Evolutionary conservation across 2,113 vertebrate species (phyloP).

Genomic region (Egretta garzetta): DNA sequence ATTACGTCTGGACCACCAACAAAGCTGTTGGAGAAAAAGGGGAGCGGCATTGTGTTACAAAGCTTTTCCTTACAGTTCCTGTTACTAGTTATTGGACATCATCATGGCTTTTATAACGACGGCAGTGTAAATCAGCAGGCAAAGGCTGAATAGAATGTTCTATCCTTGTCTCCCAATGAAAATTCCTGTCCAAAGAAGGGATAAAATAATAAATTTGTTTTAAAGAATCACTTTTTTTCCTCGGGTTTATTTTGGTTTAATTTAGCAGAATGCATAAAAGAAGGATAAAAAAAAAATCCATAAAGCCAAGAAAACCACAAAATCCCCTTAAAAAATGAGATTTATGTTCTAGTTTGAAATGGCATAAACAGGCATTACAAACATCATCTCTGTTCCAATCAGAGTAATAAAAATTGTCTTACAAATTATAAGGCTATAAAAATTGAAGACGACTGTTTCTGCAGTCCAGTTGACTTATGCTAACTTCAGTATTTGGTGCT

Average conservation of each 20-base stretch:
- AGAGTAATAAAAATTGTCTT: slow-evolving; percentile 4
- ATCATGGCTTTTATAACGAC: slow-evolving; percentile 20
- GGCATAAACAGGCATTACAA: slow-evolving; percentile 30
- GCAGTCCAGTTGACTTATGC: neutral
- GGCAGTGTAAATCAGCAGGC: slow-evolving; percentile 47
- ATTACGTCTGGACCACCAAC: slow-evolving; percentile 53
- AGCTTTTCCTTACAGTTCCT: slow-evolving; percentile 46
- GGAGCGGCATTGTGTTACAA: slow-evolving; percentile 28
- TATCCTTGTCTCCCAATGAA: slow-evolving; percentile 37
- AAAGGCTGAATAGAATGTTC: slow-evolving; percentile 42
- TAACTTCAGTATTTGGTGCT: neutral
- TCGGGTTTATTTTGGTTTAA: slow-evolving; percentile 53
- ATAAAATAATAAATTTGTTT: slow-evolving; percentile 55
- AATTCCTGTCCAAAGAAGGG: slow-evolving; percentile 61
- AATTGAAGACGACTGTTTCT: slow-evolving; percentile 1
- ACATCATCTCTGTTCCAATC: slow-evolving; percentile 8
- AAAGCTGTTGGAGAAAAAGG: slow-evolving; percentile 33
- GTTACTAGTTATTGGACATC: slow-evolving; percentile 50
- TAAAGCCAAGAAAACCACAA: slow-evolving; percentile 61
- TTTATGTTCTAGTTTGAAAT: slow-evolving; percentile 48
- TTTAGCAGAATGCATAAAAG: slow-evolving; percentile 59
- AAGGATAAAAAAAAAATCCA: slow-evolving; percentile 19
- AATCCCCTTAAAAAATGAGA: slow-evolving; percentile 56
- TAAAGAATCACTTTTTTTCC: slow-evolving; percentile 55
- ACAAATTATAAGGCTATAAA: slow-evolving; percentile 34